A percentile compares a stretch with the other conserved stretches of the same genome.
Conservation (phyloP, 2,888 invertebrate species). For the Temnothorax unifasciatus region DNA sequence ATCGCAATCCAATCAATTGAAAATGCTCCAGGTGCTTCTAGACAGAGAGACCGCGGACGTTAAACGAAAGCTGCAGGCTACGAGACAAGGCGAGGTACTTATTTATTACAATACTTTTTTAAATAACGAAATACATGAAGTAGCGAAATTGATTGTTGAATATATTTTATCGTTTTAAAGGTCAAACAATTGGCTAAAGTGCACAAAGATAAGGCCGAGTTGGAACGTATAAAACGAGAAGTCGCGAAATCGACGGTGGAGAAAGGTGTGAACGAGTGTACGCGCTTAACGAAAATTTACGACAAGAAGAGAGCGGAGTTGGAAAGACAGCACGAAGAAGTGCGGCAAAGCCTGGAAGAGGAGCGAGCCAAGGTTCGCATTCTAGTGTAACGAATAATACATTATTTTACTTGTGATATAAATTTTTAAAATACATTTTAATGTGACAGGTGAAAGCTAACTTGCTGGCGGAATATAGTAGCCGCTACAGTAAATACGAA, state of each 20-base stretch:
- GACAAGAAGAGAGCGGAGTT: conserved; percentile 92
- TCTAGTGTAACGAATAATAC: not conserved
- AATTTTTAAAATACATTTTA: not conserved
- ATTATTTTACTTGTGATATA: not conserved
- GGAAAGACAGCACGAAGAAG: conserved; percentile 92
- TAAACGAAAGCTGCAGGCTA: conserved; percentile 93
- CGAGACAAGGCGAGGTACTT: conserved; percentile 92
- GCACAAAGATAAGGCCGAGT: conserved; percentile 96
- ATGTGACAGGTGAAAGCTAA: conserved; percentile 81
- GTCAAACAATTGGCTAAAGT: conserved; percentile 95
- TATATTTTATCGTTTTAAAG: conserved; percentile 72
- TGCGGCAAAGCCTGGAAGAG: conserved; percentile 90
- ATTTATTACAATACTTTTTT: not conserved
- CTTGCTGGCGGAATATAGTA: conserved; percentile 83
- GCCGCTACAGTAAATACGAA: conserved; percentile 83
- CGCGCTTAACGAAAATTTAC: conserved; percentile 92
- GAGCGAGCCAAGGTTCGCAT: conserved; percentile 89
- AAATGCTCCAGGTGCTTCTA: conserved; percentile 90
- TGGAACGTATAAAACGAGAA: conserved; percentile 94
- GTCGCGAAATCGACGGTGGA: conserved; percentile 94
- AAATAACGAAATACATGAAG: not conserved
- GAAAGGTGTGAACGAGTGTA: conserved; percentile 95
- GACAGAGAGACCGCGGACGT: conserved; percentile 92
- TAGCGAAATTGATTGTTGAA: conserved; percentile 6
- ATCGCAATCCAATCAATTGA: conserved; percentile 94